Conservation (phyloP, 1,140 invertebrate species). For the Drosophila sulfurigaster region DNA sequence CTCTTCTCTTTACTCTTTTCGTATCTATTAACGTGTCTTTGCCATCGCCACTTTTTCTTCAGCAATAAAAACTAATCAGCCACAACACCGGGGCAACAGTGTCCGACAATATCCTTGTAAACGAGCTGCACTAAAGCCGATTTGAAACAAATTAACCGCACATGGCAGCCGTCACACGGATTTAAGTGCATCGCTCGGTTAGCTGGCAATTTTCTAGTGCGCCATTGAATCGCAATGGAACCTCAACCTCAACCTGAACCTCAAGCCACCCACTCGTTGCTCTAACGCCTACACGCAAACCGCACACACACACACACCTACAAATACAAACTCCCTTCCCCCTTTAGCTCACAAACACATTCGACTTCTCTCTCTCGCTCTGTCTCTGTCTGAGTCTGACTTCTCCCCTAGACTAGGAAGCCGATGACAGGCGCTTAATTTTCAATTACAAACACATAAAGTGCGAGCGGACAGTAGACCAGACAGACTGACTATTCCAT, state of each 20-base stretch:
- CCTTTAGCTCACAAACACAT: background rate
- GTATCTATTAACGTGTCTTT: background rate
- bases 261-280: conserved; percentile 6
- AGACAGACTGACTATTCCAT: background rate
- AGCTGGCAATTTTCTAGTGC: conserved; percentile 68
- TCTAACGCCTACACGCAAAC: background rate
- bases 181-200: conserved; percentile 64
- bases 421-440: conserved; percentile 74
- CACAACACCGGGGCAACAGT: background rate
- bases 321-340: background rate
- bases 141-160: conserved; percentile 79
- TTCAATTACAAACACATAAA: conserved; percentile 74
- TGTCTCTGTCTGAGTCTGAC: background rate
- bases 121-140: conserved; percentile 42
- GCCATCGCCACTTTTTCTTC: background rate
- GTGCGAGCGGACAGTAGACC: conserved; percentile 45
- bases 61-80: conserved; percentile 44
- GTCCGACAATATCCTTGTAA: conserved; percentile 3
- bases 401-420: conserved; percentile 1
- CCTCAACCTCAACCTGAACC: conserved; percentile 5
- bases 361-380: background rate
- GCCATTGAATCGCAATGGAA: conserved; percentile 52
- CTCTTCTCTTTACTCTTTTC: background rate
- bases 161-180: conserved; percentile 66
- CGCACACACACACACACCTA: conserved; percentile 3